A percentile compares a stretch with the other conserved stretches of the same genome.
These are phyloP conservation scores for Caranx melampygus DNA, from an alignment of 2,113 vertebrate species.

Conservation along the genomic window DNA sequence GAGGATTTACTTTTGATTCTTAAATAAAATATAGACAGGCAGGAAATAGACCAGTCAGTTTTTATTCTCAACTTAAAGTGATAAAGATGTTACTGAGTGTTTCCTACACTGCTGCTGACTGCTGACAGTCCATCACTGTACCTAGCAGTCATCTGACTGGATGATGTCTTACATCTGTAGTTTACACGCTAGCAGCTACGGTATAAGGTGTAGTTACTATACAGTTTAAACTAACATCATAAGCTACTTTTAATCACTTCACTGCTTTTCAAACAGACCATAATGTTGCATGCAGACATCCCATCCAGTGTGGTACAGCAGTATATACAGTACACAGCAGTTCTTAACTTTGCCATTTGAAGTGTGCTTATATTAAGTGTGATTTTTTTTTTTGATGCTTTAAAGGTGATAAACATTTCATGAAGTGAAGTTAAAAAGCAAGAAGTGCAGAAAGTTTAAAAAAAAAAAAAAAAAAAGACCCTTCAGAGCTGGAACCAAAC, in stretches of 20 bases:
- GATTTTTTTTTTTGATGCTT: slow-evolving; percentile 20
- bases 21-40: slow-evolving; percentile 45
- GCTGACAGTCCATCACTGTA: neutral
- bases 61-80: slow-evolving; percentile 16
- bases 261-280: neutral
- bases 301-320: neutral
- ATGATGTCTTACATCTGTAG: neutral
- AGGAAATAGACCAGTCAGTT: slow-evolving; percentile 27
- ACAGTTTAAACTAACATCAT: neutral
- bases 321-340: neutral
- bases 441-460: slow-evolving; percentile 19
- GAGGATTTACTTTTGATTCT: slow-evolving; percentile 16
- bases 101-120: neutral
- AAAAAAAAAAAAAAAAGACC: slow-evolving; percentile 19
- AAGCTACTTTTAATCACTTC: neutral
- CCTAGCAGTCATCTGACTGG: neutral
- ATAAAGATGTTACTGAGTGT: slow-evolving; percentile 32
- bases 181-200: neutral
- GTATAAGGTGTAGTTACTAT: neutral
- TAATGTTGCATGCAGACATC: slow-evolving; percentile 24
- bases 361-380: slow-evolving; percentile 11
- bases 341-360: neutral
- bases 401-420: slow-evolving; percentile 38
- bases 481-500: neutral
- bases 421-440: slow-evolving; percentile 21